phyloP scores from a whole-genome alignment of 1,140 invertebrate species.

The Chrysopa pallens region DNA sequence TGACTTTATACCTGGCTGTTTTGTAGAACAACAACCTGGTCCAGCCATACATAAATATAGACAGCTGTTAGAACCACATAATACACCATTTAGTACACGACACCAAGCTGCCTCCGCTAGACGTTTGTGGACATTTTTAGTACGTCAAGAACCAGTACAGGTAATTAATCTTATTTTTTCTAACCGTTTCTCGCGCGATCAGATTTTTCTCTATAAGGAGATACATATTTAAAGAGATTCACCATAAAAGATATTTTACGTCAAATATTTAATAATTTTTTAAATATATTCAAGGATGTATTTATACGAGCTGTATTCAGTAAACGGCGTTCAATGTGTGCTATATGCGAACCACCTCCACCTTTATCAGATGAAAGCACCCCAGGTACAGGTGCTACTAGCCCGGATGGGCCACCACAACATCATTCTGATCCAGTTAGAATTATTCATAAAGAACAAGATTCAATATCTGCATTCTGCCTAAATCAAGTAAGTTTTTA shows the following conservation, averaged over 20 bases:
- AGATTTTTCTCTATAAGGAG: not conserved
- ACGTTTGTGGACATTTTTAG: slow-evolving; percentile 84
- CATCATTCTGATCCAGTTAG: slow-evolving; percentile 64
- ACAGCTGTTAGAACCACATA: slow-evolving; percentile 68
- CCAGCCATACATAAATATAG: slow-evolving; percentile 60
- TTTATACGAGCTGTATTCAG: slow-evolving; percentile 94
- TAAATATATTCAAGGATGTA: slow-evolving; percentile 37
- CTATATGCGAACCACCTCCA: slow-evolving; percentile 25
- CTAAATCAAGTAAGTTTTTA: slow-evolving; percentile 59
- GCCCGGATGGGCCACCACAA: slow-evolving; percentile 27
- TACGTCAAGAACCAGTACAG: slow-evolving; percentile 82
- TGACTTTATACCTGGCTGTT: slow-evolving; percentile 72
- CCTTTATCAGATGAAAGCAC: slow-evolving; percentile 12
- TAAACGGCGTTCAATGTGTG: slow-evolving; percentile 34
- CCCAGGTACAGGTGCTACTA: slow-evolving; percentile 17
- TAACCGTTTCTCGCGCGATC: slow-evolving; percentile 1
- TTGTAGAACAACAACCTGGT: slow-evolving; percentile 46
- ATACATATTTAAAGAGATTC: not conserved
- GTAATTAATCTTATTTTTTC: slow-evolving; percentile 14
- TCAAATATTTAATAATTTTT: not conserved
- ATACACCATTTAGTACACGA: slow-evolving; percentile 79
- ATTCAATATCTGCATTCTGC: slow-evolving; percentile 94
- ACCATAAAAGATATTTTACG: not conserved
- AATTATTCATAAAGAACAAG: slow-evolving; percentile 98
- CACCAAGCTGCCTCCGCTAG: slow-evolving; percentile 64